phyloP scores from a whole-genome alignment of 2,888 invertebrate species.

The Alsophila aescularia region DNA sequence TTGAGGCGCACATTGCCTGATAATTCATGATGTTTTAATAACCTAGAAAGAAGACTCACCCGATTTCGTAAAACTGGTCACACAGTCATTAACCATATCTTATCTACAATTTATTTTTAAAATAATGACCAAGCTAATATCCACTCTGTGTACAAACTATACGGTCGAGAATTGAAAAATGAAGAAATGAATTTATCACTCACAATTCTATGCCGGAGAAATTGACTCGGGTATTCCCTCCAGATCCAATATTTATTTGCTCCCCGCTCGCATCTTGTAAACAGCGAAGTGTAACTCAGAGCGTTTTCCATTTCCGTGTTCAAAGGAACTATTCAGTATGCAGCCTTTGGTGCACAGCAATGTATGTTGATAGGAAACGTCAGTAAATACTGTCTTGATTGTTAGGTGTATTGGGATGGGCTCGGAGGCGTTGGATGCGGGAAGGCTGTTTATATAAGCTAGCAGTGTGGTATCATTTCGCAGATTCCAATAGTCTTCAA shows the following conservation, averaged over 20 bases:
- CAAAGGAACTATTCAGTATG: constrained; percentile 24
- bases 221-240: constrained; percentile 71
- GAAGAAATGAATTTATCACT: constrained; percentile 47
- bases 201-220: constrained; percentile 61
- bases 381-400: constrained; percentile 25
- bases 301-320: constrained; percentile 32
- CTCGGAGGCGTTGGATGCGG: constrained; percentile 37
- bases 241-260: constrained; percentile 59
- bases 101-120: constrained; percentile 11
- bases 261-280: constrained; percentile 33
- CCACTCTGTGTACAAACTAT: background rate
- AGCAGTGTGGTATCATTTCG: constrained; percentile 39
- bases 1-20: background rate
- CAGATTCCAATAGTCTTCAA: constrained; percentile 47
- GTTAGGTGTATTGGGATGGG: constrained; percentile 32
- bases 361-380: constrained; percentile 37
- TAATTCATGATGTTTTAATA: too few relatives aligned
- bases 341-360: constrained; percentile 37
- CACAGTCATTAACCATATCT: constrained; percentile 18
- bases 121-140: background rate
- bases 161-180: constrained; percentile 26
- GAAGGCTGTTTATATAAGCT: constrained; percentile 56
- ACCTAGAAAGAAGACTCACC: background rate
- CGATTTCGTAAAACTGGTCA: constrained; percentile 14
- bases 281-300: constrained; percentile 30